Base-by-base conservation (phyloP, 2,888 invertebrate genomes). In the Zygaena filipendulae region DNA sequence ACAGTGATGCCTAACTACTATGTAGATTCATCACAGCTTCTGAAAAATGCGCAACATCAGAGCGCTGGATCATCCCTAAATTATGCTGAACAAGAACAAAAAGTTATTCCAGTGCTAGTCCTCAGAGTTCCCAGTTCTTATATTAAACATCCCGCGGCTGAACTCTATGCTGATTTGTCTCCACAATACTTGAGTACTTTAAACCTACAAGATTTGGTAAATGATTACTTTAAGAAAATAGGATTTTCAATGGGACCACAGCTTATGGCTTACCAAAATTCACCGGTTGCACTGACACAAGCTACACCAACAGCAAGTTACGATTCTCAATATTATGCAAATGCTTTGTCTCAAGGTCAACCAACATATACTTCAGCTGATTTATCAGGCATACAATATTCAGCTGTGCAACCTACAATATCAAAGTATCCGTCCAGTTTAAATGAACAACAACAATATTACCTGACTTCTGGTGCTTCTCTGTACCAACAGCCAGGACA, bases 101-200 rank as follows among this genome's bases (percentile, higher is more conserved):
- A 70, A 43, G 77, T 82, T 2, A 81, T 84, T 3, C 85, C 85
- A 4, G 84, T 85, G 8, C 60, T 84, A 36, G 81, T 84, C 11
- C 45, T 85, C 20, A 70, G 83, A 49, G 77, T 85, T 19, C 83
- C 82, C 22, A 83, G 82, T 32, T 82, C 82, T 3, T 84, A 82
- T 30, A 47, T 85, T 1, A 67, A 64, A 25, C 81, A 81, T 45
- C 80, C 82, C 1, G 58, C 72, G 4, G 75, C 77, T 13, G 81
- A 80, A 39, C 42, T 84, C 2, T 83, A 84, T 46, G 75, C 84
- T 1, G 81, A 83, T 42, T 49, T 84, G 30, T 84, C 84, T 2
- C 66, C 83, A 1, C 68, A 75, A 27, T 67, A 75, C 35, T 59
- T 85, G 16, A 84, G 84, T 35, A 71, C 72, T 35, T 62, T 84